phyloP scores from a whole-genome alignment of 2,888 invertebrate genomes.

The Hydriomena furcata region DNA sequence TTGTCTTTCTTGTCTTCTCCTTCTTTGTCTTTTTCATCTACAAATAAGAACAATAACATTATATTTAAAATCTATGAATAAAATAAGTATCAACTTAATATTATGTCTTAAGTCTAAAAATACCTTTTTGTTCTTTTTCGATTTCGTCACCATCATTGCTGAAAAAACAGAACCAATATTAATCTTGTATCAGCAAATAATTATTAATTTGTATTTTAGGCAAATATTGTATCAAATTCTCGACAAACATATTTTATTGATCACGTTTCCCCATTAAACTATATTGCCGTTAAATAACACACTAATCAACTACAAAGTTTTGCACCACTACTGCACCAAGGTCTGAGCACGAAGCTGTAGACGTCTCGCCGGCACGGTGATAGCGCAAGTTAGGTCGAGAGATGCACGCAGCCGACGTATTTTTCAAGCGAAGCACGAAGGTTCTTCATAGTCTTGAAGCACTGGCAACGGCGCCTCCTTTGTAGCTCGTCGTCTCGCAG shows the following conservation, averaged over 20 bases:
- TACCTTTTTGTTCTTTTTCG: slow-evolving; percentile 72
- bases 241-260: slow-evolving; percentile 17
- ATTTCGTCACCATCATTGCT: slow-evolving; percentile 70
- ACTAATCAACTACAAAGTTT: slow-evolving; percentile 80
- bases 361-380: slow-evolving; percentile 11
- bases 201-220: not conserved
- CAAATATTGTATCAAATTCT: slow-evolving; percentile 3
- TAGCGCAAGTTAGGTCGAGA: slow-evolving; percentile 19
- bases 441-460: slow-evolving; percentile 10
- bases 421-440: slow-evolving; percentile 15
- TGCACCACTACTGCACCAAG: slow-evolving; percentile 71
- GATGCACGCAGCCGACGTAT: slow-evolving; percentile 5
- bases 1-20: slow-evolving; percentile 83
- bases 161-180: slow-evolving; percentile 56
- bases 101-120: slow-evolving; percentile 4
- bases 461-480: slow-evolving; percentile 12
- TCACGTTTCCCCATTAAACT: slow-evolving; percentile 22
- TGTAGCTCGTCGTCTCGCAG: slow-evolving; percentile 17
- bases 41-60: slow-evolving; percentile 13
- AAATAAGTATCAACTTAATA: not conserved
- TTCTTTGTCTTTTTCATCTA: slow-evolving; percentile 77
- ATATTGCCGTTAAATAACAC: slow-evolving; percentile 30
- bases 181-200: not conserved
- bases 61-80: not conserved
- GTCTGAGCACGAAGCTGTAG: slow-evolving; percentile 11